Evolutionary conservation across 2,113 vertebrate species (phyloP), one percentile per base, ranked within the genome.

Genomic region (Callocephalon fimbriatum): DNA sequence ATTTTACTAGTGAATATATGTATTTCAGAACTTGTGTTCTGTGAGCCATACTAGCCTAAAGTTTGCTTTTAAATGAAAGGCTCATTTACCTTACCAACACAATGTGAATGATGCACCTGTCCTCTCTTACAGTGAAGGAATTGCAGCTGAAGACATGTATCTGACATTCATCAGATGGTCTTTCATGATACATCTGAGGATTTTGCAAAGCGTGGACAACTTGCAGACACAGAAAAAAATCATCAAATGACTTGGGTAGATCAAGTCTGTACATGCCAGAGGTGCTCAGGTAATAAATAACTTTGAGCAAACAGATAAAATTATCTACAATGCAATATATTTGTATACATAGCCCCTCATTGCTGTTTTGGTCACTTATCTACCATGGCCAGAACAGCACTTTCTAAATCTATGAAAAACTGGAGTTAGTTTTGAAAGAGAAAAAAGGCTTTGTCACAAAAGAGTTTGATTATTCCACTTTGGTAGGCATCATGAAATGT

Each of bases 281-380:
- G 62, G 75, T 66, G 31, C 58, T 73, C 75, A 80, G 78, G 50
- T 94, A 92, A 93, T 86, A 71, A 70, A 37, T 90, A 90, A 86
- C 63, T 92, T 88, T 10, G 8, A 81, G 58, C 35, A 94, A 88
- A 88, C 35, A 92, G 77, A 62, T 84, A 86, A 62, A 75, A 73
- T 76, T 44, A 86, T 66, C 45, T 88, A 66, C 54, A 86, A 44
- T 89, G 50, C 32, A 77, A 62, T 86, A 12, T 84, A 74, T 83
- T 88, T 82, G 13, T 83, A 54, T 90, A 40, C 31, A 47, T 21
- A 86, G n/a, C 17, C 42, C 7, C 26, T 80, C 67, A 42, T 48
- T 88, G 50, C 71, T 90, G 9, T 63, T 83, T 79, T 83, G 22
- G n/a, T 75, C 26, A 19, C 48, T 94, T 62, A 54, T 8, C 50